Conservation (phyloP, 2,113 vertebrate species). For the Actinemys pallida region DNA sequence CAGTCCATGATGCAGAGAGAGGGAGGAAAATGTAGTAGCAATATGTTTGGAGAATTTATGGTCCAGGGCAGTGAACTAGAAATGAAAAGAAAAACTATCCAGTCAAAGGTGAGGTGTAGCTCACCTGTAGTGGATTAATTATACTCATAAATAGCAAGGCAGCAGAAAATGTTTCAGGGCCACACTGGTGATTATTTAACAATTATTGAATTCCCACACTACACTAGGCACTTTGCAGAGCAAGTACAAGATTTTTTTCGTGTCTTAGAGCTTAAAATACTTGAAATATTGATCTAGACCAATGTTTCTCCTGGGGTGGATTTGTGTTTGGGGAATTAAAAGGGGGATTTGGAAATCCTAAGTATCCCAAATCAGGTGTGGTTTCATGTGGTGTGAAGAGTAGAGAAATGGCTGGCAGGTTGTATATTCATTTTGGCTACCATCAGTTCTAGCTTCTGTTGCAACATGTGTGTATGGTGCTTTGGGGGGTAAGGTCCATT, state of each 20-base stretch:
- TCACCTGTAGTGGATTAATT: not conserved
- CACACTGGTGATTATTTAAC: not conserved
- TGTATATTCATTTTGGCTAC: not conserved
- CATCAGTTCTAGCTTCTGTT: not conserved
- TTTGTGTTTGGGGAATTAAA: not conserved
- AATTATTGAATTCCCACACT: not conserved
- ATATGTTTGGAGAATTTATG: not conserved
- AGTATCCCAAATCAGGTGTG: not conserved
- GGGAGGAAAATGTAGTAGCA: not conserved
- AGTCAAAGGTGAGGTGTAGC: not conserved
- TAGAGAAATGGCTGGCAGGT: not conserved
- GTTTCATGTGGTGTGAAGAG: not conserved
- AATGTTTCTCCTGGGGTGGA: not conserved
- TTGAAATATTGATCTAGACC: not conserved
- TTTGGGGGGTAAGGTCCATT: not conserved
- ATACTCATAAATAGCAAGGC: not conserved
- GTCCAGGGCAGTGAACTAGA: not conserved
- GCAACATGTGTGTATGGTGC: not conserved
- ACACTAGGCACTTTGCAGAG: not conserved
- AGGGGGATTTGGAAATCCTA: not conserved
- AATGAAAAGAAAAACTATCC: not conserved
- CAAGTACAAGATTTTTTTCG: not conserved
- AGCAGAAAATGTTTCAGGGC: not conserved
- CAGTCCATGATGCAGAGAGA: not conserved
- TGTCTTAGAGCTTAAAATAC: not conserved